Conservation (phyloP, 2,113 vertebrate genomes). For the Chionomys nivalis region DNA sequence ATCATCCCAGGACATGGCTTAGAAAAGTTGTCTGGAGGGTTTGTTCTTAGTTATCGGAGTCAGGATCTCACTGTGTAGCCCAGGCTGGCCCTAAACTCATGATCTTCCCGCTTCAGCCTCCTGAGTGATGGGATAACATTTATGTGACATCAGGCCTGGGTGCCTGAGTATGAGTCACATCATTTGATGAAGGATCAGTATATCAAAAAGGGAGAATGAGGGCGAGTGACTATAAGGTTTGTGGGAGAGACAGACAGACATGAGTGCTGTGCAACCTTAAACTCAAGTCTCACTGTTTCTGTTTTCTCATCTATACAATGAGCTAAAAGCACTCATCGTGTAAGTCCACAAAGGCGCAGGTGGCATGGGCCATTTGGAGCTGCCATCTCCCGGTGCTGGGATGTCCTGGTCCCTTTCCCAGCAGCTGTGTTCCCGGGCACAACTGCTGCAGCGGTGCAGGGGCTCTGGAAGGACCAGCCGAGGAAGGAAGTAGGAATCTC, state of each 20-base stretch:
- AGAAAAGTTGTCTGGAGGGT: not conserved
- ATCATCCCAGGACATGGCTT: not conserved
- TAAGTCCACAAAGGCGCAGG: not conserved
- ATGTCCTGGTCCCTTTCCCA: not conserved
- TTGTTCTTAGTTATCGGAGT: not conserved
- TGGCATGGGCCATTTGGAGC: not conserved
- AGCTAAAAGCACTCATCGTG: not conserved
- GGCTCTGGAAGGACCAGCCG: not conserved
- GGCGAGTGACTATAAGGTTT: not conserved
- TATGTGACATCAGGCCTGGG: not conserved
- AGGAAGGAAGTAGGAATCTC: not conserved
- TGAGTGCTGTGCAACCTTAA: not conserved
- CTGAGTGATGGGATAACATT: not conserved
- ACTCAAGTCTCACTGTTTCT: not conserved
- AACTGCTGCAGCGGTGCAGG: fast-evolving
- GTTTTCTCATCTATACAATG: not conserved
- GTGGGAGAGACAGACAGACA: not conserved
- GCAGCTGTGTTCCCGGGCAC: not conserved
- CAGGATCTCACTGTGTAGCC: not conserved
- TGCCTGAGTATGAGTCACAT: not conserved
- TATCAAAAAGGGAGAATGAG: not conserved
- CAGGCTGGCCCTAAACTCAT: not conserved
- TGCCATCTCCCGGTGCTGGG: fast-evolving
- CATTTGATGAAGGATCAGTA: not conserved
- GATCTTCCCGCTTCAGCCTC: not conserved